phyloP scores from a whole-genome alignment of 23 tunicate species.

The Trididemnum miniatum region DNA sequence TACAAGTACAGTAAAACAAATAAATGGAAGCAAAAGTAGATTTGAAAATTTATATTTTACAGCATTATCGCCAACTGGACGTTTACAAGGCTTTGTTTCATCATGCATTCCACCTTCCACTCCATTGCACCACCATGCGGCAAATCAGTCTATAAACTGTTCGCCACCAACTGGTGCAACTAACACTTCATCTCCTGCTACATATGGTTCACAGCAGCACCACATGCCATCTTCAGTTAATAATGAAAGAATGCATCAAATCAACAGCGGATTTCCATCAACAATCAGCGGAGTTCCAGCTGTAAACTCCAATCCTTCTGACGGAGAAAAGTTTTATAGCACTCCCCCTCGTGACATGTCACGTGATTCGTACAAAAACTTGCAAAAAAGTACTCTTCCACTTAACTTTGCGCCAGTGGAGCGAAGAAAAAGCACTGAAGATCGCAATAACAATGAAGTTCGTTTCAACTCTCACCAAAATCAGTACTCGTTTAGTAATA shows the following conservation, averaged over 20 bases:
- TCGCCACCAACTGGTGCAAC: slow-evolving; percentile 45
- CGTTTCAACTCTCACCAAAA: not conserved
- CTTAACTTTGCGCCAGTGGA: not conserved
- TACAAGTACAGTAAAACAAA: too few relatives aligned
- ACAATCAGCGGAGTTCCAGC: not conserved
- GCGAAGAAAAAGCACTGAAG: too few relatives aligned
- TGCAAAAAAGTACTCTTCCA: not conserved
- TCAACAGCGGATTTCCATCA: not conserved
- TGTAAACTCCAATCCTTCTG: not conserved
- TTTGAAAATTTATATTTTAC: not conserved
- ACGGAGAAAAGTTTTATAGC: not conserved
- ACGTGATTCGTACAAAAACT: not conserved
- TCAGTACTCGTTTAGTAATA: not conserved
- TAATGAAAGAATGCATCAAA: not conserved
- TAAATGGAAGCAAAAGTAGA: too few relatives aligned
- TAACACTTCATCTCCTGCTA: slow-evolving; percentile 40
- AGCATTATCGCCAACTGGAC: slow-evolving; percentile 44
- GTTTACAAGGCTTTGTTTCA: slow-evolving; percentile 41
- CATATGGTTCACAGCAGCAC: not conserved
- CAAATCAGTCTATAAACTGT: not conserved
- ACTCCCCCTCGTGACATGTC: not conserved
- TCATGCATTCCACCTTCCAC: slow-evolving; percentile 18
- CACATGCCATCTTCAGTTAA: slow-evolving; percentile 1
- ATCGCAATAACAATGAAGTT: not conserved
- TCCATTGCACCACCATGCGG: slow-evolving; percentile 58